phyloP scores from a whole-genome alignment of 2,888 invertebrate genomes.

The Biston stratarius region DNA sequence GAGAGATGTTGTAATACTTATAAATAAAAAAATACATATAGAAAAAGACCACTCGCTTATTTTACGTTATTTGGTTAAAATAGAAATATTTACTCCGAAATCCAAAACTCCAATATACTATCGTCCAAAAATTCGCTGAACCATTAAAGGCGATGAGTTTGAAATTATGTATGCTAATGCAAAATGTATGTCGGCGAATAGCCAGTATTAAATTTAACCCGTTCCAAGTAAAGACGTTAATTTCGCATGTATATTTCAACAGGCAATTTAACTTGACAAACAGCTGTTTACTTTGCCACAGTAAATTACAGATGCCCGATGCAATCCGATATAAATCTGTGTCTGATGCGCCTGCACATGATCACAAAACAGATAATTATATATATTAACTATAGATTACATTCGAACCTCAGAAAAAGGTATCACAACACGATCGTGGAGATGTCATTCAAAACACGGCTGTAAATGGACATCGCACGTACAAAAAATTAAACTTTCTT shows the following conservation, averaged over 20 bases:
- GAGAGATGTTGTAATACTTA: too few species aligned
- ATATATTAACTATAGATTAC: background rate
- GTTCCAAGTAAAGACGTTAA: slow-evolving; percentile 44
- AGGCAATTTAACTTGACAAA: slow-evolving; percentile 57
- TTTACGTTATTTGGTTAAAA: too few species aligned
- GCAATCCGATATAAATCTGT: slow-evolving; percentile 52
- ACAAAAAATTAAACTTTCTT: too few species aligned
- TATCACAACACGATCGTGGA: background rate
- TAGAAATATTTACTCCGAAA: too few species aligned
- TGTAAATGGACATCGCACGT: too few species aligned
- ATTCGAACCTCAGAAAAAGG: background rate
- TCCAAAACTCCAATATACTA: too few species aligned
- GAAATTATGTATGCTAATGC: background rate
- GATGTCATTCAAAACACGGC: too few species aligned
- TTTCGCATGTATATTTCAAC: slow-evolving; percentile 47
- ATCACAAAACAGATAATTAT: slow-evolving; percentile 1
- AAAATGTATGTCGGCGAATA: slow-evolving; percentile 1
- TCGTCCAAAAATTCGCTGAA: too few species aligned
- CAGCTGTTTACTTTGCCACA: slow-evolving; percentile 46
- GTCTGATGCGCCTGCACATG: slow-evolving; percentile 52
- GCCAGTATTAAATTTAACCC: slow-evolving; percentile 33
- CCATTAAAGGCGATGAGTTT: too few species aligned
- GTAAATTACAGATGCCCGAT: slow-evolving; percentile 47
- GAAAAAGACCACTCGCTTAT: too few species aligned
- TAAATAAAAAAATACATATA: too few species aligned